A percentile compares a stretch with the other conserved stretches of the same genome.
Conservation (phyloP, 64 coral and sea anemone genomes). For the Cladopsammia gracilis region DNA sequence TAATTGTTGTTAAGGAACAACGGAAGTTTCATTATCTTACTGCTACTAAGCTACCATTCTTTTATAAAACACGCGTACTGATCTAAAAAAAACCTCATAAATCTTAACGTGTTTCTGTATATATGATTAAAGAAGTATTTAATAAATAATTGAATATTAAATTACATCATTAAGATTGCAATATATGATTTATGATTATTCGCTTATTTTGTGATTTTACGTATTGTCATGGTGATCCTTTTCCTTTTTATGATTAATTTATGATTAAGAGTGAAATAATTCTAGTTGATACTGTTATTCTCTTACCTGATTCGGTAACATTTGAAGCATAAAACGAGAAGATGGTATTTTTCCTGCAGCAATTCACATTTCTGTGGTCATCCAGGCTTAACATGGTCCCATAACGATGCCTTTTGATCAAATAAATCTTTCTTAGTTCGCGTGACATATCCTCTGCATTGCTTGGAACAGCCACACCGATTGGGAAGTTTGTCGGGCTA, state of each 20-base stretch:
- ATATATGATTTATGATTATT: too few relatives aligned
- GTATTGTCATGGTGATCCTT: not conserved
- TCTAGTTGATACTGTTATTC: not conserved
- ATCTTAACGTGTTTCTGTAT: too few relatives aligned
- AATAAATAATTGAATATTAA: too few relatives aligned
- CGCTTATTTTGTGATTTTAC: too few relatives aligned
- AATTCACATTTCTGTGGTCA: not conserved
- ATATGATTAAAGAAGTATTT: too few relatives aligned
- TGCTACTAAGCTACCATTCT: too few relatives aligned
- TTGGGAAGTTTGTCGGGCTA: not conserved
- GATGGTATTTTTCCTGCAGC: not conserved
- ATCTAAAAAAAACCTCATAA: too few relatives aligned
- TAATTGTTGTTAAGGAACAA: too few relatives aligned
- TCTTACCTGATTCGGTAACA: not conserved
- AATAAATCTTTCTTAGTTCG: not conserved
- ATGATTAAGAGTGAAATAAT: too few relatives aligned
- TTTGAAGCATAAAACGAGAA: conserved; percentile 5
- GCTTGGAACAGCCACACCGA: not conserved
- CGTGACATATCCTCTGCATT: not conserved
- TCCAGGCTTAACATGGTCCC: not conserved
- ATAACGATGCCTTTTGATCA: not conserved
- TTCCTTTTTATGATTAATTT: not conserved
- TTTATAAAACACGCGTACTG: too few relatives aligned
- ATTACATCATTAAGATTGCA: too few relatives aligned
- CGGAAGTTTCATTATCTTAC: too few relatives aligned